These are phyloP conservation scores for Chaitophorus viminalis DNA, from an alignment of 2,888 invertebrate species.

Conservation along the genomic window DNA sequence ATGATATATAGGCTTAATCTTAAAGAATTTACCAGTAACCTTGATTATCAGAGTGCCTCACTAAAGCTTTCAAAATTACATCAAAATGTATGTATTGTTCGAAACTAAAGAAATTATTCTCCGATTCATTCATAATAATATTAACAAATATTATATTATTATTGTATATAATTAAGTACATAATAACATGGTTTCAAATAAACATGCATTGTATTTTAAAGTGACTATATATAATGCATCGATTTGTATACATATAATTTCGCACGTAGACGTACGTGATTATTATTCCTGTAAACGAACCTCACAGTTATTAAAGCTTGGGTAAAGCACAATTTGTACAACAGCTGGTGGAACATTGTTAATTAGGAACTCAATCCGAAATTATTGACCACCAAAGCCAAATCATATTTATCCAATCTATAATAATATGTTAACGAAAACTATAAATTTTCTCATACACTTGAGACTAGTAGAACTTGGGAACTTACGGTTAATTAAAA, in stretches of 20 bases:
- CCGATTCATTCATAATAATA: neutral
- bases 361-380: neutral
- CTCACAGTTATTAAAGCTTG: neutral
- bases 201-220: neutral
- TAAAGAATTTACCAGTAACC: no score
- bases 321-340: neutral
- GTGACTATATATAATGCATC: neutral
- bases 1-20: no score
- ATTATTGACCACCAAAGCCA: neutral
- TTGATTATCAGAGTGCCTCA: no score
- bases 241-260: neutral
- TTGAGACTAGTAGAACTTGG: neutral
- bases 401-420: neutral
- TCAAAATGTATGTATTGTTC: no score
- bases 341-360: neutral
- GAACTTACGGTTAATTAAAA: neutral
- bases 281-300: neutral
- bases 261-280: conserved; percentile 8
- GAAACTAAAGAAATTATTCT: neutral
- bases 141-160: neutral
- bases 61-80: no score
- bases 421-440: neutral
- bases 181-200: neutral
- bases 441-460: neutral
- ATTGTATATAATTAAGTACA: neutral